Conservation (phyloP, 2,888 invertebrate species). For the Yponomeuta cagnagella region DNA sequence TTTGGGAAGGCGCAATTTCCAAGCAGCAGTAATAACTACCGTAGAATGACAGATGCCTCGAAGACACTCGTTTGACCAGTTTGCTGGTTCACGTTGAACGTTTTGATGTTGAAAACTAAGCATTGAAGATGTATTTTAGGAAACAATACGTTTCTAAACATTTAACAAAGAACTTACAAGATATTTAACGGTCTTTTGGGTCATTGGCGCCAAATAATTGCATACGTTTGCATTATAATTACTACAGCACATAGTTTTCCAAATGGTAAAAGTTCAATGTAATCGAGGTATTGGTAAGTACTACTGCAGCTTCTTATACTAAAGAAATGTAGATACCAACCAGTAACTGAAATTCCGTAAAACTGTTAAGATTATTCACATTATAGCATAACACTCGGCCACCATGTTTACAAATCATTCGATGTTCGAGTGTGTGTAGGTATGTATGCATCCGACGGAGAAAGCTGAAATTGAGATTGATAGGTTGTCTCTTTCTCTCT, state of each 20-base stretch:
- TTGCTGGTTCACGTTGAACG: constrained; percentile 42
- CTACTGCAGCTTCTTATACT: not conserved
- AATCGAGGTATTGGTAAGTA: not conserved
- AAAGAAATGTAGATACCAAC: constrained; percentile 31
- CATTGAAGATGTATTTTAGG: constrained; percentile 21
- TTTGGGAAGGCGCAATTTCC: constrained; percentile 27
- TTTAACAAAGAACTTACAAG: constrained; percentile 20
- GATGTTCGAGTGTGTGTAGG: constrained; percentile 23
- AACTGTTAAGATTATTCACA: constrained; percentile 39
- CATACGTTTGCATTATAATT: constrained; percentile 61
- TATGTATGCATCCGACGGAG: constrained; percentile 47
- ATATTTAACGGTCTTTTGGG: constrained; percentile 62
- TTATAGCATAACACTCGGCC: constrained; percentile 54
- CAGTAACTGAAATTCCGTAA: constrained; percentile 33
- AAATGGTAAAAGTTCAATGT: not conserved
- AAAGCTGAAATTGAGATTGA: constrained; percentile 41
- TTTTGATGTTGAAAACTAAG: not conserved
- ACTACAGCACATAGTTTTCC: not conserved
- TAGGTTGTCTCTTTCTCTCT: constrained; percentile 45
- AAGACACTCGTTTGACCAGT: constrained; percentile 69
- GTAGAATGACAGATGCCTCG: constrained; percentile 65
- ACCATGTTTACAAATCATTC: constrained; percentile 75
- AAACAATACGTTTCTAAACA: constrained; percentile 3
- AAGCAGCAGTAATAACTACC: constrained; percentile 36
- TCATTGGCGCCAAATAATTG: constrained; percentile 74